Conservation (phyloP, 2,113 vertebrate species). For the Dermatemys mawii region DNA sequence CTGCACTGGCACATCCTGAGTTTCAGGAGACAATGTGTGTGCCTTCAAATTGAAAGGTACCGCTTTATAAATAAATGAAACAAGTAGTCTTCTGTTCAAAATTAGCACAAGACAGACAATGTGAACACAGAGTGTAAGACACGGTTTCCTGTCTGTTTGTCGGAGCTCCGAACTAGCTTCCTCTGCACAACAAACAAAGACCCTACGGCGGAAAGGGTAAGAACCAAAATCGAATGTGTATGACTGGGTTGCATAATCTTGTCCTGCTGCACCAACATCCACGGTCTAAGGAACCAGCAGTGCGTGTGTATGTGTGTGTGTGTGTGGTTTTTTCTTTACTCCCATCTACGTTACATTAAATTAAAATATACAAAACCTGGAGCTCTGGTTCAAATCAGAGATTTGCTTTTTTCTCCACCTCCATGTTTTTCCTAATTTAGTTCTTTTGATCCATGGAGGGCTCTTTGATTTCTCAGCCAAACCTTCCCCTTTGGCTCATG, state of each 20-base stretch:
- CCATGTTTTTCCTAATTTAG: background rate
- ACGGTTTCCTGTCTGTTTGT: constrained; percentile 80
- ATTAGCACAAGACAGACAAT: constrained; percentile 71
- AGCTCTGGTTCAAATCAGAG: background rate
- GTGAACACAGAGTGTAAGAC: constrained; percentile 48
- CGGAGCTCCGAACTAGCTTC: constrained; percentile 75
- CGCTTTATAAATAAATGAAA: constrained; percentile 72
- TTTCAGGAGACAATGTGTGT: background rate
- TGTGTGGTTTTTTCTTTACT: background rate
- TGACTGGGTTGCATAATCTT: constrained; percentile 17
- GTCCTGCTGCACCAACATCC: background rate
- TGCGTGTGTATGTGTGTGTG: no score
- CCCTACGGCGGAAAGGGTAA: constrained; percentile 71
- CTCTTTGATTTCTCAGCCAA: constrained; percentile 47
- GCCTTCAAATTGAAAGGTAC: background rate
- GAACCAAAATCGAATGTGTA: constrained; percentile 60
- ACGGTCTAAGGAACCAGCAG: background rate
- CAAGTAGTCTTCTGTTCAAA: constrained; percentile 69
- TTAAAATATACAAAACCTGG: background rate
- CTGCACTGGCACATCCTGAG: background rate
- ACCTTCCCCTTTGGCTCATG: accelerated
- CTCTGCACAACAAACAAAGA: constrained; percentile 59
- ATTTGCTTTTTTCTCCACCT: background rate
- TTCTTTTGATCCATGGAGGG: constrained; percentile 14
- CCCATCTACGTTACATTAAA: background rate